These are phyloP conservation scores for Euplagia quadripunctaria DNA, from an alignment of 2,888 invertebrate species.

Conservation along the genomic window DNA sequence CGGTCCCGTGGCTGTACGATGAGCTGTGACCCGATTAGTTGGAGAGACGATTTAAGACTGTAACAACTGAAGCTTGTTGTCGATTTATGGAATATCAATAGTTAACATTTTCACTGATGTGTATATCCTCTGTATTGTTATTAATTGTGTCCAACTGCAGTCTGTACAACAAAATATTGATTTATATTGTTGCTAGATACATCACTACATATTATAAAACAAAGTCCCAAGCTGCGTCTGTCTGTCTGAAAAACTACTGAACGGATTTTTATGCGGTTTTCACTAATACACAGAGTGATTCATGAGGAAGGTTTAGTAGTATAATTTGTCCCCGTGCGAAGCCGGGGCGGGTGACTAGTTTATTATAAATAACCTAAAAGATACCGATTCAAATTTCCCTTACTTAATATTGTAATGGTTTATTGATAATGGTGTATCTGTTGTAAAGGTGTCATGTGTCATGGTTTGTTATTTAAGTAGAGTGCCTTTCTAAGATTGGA, in stretches of 20 bases:
- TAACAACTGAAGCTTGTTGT: conserved; percentile 50
- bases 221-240: too few relatives aligned
- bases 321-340: too few relatives aligned
- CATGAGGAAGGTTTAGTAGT: too few relatives aligned
- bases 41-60: conserved; percentile 74
- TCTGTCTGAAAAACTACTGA: too few relatives aligned
- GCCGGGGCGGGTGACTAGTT: too few relatives aligned
- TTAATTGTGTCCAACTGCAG: conserved; percentile 59
- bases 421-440: conserved; percentile 23
- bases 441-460: conserved; percentile 36
- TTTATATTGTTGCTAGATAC: neutral
- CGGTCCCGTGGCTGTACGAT: conserved; percentile 48
- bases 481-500: conserved; percentile 82
- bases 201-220: too few relatives aligned
- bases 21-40: conserved; percentile 73
- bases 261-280: too few relatives aligned
- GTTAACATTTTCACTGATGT: conserved; percentile 44
- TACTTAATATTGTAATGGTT: neutral
- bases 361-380: neutral
- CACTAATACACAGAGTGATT: too few relatives aligned
- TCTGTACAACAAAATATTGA: conserved; percentile 43
- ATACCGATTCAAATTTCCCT: neutral
- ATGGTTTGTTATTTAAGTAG: conserved; percentile 74
- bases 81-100: conserved; percentile 45
- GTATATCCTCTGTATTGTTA: conserved; percentile 51